These are phyloP conservation scores for Dasypogon diadema DNA, from an alignment of 2,888 invertebrate species.

Conservation along the genomic window DNA sequence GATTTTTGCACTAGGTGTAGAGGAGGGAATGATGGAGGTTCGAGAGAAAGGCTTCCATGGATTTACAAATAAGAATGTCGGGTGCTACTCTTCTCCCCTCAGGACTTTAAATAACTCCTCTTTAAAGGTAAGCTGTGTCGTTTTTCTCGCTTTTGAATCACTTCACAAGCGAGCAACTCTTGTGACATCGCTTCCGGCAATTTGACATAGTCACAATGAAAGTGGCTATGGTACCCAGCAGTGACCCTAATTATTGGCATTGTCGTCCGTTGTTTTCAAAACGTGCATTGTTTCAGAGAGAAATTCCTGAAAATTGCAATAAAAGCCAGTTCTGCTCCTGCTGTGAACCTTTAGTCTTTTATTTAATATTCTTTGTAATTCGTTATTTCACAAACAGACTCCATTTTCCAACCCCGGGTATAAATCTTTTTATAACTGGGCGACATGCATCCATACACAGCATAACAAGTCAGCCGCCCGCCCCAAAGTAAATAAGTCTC, in stretches of 20 bases:
- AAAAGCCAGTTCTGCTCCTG: conserved; percentile 6
- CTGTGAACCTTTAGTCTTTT: background rate
- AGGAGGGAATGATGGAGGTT: background rate
- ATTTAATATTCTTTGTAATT: conserved; percentile 19
- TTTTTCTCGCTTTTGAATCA: background rate
- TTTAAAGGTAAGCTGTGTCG: background rate
- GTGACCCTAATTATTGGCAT: conserved; percentile 1
- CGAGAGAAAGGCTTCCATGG: background rate
- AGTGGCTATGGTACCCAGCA: background rate
- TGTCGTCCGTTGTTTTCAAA: background rate
- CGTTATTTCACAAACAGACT: conserved; percentile 8
- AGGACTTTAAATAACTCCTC: background rate
- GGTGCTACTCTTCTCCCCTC: too few species aligned
- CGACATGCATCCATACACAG: background rate
- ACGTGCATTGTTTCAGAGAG: background rate
- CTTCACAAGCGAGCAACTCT: conserved; percentile 1
- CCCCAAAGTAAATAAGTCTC: background rate
- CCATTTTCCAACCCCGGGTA: background rate
- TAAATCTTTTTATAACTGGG: background rate
- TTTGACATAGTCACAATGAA: conserved; percentile 16
- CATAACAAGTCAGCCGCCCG: background rate
- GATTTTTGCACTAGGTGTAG: background rate
- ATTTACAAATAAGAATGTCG: too few species aligned
- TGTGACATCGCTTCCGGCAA: conserved; percentile 11
- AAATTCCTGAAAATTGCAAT: background rate